Evolutionary conservation across 2,113 vertebrate species (phyloP), one percentile per base, ranked within the genome.

Genomic region (Synchiropus splendidus): DNA sequence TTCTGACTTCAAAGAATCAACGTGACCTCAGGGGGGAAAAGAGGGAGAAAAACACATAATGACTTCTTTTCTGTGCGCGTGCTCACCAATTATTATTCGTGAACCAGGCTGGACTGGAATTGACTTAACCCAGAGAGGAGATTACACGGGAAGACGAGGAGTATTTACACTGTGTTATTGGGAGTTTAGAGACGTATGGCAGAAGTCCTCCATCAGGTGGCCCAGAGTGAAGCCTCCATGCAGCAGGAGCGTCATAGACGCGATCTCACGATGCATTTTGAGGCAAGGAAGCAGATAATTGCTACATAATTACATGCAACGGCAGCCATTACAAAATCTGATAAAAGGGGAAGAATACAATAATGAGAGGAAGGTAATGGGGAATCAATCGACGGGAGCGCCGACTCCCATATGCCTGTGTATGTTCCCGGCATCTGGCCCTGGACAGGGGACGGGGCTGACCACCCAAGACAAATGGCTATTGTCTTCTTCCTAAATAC

Each of bases 1-100:
- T 82, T 82, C 82, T 60, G 71, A 91, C 90, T 89, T 96, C 92
- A 94, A 94, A 94, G 90, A 81, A 84, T 77, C 85, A 84, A 88
- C 87, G 89, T 87, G 89, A 90, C 89, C 77, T 31, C 51, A 68
- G 75, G 71, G 73, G 81, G 67, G 75, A 71, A 75, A 63, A 67
- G 58, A 66, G 60, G 35, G 42, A 58, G 63, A 67, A 72, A 76
- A 74, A 71, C 72, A 72, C 69, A 74, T 70, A 63, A 51, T 73
- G 62, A 69, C 71, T 71, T 55, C 48, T 64, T 44, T 42, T 53
- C 44, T 54, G 36, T 44, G 37, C 72, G 52, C 65, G 59, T 62
- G 74, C 65, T 50, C 55, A 44, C 73, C 76, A 76, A 83, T 80
- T 78, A 80, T 67, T 49, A 17, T 33, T 48, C 35, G 32, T 32